Evolutionary conservation across 2,113 vertebrate genomes (phyloP).

Genomic region (Hypomesus transpacificus): DNA sequence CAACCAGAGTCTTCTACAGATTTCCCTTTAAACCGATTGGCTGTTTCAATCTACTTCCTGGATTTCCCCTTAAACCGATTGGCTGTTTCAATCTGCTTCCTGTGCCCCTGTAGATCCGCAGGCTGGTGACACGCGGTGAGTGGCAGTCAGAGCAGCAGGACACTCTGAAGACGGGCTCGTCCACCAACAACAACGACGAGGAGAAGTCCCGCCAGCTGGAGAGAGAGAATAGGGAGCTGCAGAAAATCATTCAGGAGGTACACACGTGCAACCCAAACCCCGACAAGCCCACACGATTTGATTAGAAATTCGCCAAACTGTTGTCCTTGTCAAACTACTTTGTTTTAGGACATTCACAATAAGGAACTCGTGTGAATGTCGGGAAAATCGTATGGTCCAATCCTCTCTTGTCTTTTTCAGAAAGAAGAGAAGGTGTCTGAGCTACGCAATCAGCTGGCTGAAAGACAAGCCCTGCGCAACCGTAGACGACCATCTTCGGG

Average conservation of each 20-base stretch:
- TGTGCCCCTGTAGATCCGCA: slow-evolving; percentile 78
- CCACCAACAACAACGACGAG: slow-evolving; percentile 96
- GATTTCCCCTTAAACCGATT: too few species aligned
- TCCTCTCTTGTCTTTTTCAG: slow-evolving; percentile 52
- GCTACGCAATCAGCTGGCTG: slow-evolving; percentile 86
- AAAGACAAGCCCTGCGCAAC: slow-evolving; percentile 84
- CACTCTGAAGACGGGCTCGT: slow-evolving; percentile 93
- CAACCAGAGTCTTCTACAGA: neutral
- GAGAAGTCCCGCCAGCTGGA: slow-evolving; percentile 92
- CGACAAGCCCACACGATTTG: neutral
- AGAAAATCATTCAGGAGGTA: slow-evolving; percentile 95
- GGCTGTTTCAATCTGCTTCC: neutral
- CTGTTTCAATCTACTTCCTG: slow-evolving; percentile 2
- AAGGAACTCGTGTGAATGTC: neutral
- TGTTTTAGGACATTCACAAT: neutral
- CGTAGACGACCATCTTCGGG: slow-evolving; percentile 75
- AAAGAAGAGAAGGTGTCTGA: slow-evolving; percentile 90
- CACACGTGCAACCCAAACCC: neutral
- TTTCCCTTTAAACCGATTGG: neutral
- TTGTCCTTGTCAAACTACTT: neutral
- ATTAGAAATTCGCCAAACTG: neutral
- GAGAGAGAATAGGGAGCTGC: slow-evolving; percentile 90
- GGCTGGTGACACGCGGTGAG: slow-evolving; percentile 90
- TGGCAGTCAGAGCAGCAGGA: slow-evolving; percentile 98
- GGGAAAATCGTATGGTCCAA: neutral